phyloP scores from a whole-genome alignment of 2,888 invertebrate genomes.

The Pecten maximus region DNA sequence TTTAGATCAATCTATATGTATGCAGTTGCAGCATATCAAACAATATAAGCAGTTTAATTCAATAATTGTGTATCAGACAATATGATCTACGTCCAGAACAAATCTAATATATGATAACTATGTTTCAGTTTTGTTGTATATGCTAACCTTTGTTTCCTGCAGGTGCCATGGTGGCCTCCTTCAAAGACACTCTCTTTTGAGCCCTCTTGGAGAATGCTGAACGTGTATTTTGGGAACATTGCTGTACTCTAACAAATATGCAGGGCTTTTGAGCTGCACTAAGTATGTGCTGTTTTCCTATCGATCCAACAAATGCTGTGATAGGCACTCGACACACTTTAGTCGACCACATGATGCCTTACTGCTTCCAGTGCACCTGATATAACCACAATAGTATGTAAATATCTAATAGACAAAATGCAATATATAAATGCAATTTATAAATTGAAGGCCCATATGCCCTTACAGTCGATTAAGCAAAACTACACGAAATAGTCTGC shows the following conservation, averaged over 20 bases:
- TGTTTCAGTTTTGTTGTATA: neutral
- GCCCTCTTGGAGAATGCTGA: conserved; percentile 59
- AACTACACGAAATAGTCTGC: too few relatives aligned
- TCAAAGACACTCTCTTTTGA: conserved; percentile 85
- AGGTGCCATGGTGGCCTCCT: conserved; percentile 90
- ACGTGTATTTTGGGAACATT: conserved; percentile 63
- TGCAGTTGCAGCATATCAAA: too few relatives aligned
- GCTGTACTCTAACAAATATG: conserved; percentile 60
- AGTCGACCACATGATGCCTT: conserved; percentile 56
- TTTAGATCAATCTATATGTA: too few relatives aligned
- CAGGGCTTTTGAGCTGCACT: conserved; percentile 51
- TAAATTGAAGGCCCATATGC: too few relatives aligned
- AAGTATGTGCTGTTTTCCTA: conserved; percentile 53
- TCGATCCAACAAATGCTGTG: conserved; percentile 63
- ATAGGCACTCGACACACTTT: conserved; percentile 60
- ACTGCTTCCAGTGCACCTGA: neutral
- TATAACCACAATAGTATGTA: neutral
- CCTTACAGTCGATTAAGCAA: too few relatives aligned
- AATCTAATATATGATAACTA: too few relatives aligned
- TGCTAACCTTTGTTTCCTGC: conserved; percentile 84
- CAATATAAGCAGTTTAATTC: too few relatives aligned
- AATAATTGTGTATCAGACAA: too few relatives aligned
- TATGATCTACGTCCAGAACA: too few relatives aligned
- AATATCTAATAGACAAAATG: too few relatives aligned
- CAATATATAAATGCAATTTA: too few relatives aligned